Evolutionary conservation across 2,888 invertebrate species (phyloP).

Genomic region (Willowsia nigromaculata): DNA sequence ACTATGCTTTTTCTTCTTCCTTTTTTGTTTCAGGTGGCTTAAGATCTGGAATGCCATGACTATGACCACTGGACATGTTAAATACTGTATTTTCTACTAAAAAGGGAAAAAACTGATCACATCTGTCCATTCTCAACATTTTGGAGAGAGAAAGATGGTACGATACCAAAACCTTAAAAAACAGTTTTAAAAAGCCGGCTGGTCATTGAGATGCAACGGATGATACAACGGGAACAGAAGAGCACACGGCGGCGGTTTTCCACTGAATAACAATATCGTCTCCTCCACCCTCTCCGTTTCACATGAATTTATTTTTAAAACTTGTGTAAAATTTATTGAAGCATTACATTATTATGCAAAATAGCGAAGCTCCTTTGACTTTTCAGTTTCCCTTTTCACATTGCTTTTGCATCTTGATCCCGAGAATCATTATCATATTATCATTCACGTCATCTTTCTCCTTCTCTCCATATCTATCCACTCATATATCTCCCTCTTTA

Average conservation of each 20-base stretch:
- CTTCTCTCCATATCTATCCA: not conserved
- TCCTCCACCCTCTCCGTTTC: constrained; percentile 43
- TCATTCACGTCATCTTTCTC: not conserved
- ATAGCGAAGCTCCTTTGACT: not conserved
- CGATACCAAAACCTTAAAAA: not conserved
- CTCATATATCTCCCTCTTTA: not conserved
- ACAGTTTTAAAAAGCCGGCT: not conserved
- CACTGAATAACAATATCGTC: constrained; percentile 31
- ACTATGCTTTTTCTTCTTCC: not conserved
- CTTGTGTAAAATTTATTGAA: not conserved
- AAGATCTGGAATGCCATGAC: not conserved
- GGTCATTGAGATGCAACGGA: not conserved
- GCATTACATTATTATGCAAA: constrained; percentile 3
- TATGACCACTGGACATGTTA: not conserved
- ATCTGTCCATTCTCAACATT: not conserved
- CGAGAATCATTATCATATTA: not conserved
- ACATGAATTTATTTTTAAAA: constrained; percentile 47
- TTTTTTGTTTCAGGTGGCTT: not conserved
- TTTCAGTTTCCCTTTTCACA: not conserved
- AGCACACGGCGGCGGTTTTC: not conserved
- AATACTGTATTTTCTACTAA: not conserved
- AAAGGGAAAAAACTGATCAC: not conserved
- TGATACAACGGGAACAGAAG: not conserved
- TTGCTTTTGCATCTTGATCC: not conserved
- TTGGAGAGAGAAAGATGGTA: not conserved